Evolutionary conservation across 2,888 invertebrate genomes (phyloP).

Genomic region (Piscicola geometra): DNA sequence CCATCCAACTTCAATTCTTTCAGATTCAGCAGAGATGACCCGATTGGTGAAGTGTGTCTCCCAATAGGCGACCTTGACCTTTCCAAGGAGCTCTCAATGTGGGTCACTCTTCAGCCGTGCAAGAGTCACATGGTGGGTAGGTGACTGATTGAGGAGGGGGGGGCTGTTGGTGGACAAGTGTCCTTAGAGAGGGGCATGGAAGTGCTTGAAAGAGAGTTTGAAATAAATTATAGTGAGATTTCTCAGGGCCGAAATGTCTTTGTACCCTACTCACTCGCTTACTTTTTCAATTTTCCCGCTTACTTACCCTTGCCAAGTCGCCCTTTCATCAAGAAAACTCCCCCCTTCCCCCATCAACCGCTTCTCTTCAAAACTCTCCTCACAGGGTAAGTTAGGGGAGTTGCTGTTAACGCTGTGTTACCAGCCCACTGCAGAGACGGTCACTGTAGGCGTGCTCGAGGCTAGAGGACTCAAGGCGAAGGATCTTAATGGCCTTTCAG

Average conservation of each 20-base stretch:
- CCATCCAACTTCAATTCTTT: not conserved
- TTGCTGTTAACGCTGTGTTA: conserved; percentile 81
- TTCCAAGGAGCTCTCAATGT: conserved; percentile 49
- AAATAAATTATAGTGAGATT: no score
- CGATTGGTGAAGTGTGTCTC: conserved; percentile 44
- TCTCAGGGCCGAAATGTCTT: no score
- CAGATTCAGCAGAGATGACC: conserved; percentile 45
- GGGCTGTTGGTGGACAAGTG: not conserved
- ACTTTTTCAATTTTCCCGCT: no score
- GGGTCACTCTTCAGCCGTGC: conserved; percentile 53
- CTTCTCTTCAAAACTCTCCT: not conserved
- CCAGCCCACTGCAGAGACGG: conserved; percentile 87
- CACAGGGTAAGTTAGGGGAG: conserved; percentile 50
- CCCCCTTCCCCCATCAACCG: no score
- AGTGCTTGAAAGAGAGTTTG: not conserved
- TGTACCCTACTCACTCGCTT: no score
- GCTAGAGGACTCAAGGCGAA: conserved; percentile 90
- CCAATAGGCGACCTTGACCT: conserved; percentile 49
- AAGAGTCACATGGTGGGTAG: conserved; percentile 51
- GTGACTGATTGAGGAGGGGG: not conserved
- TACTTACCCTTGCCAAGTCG: not conserved
- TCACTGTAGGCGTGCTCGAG: conserved; percentile 83
- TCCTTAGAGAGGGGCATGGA: no score
- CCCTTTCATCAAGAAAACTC: not conserved
- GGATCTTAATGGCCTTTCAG: conserved; percentile 77